Conservation (phyloP, 2,888 invertebrate species). For the Drosophila aldrichi region DNA sequence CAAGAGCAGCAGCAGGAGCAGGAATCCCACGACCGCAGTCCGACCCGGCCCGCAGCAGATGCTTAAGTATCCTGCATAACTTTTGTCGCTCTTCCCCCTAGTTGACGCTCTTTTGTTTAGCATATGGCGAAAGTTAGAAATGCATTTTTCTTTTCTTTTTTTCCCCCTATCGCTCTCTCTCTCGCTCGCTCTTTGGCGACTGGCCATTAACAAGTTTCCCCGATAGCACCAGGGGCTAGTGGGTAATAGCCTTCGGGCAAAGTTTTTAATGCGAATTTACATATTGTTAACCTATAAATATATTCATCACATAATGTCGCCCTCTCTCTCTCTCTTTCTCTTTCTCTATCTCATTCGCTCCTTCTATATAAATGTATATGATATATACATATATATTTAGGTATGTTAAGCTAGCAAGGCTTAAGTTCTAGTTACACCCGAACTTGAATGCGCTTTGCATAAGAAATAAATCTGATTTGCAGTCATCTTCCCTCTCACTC, state of each 20-base stretch:
- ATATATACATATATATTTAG: background rate
- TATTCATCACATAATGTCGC: background rate
- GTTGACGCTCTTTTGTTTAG: constrained; percentile 30
- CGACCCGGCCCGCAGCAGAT: background rate
- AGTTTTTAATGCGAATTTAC: constrained; percentile 17
- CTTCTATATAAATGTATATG: background rate
- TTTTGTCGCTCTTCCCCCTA: constrained; percentile 15
- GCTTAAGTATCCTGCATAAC: constrained; percentile 33
- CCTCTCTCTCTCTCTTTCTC: background rate
- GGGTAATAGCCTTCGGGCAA: constrained; percentile 9
- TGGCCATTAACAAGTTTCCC: constrained; percentile 23
- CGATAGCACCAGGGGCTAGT: background rate
- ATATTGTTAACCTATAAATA: constrained; percentile 11
- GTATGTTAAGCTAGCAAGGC: background rate
- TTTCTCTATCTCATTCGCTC: too few species aligned
- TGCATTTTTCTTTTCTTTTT: constrained; percentile 32
- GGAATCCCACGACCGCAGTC: background rate
- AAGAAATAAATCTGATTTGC: background rate
- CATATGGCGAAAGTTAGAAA: constrained; percentile 50
- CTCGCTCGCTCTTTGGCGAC: background rate
- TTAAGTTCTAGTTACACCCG: background rate
- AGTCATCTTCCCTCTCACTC: background rate
- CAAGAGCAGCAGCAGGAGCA: constrained; percentile 40
- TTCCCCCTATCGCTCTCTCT: background rate
- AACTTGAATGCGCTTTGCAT: background rate